Conservation (phyloP, 2,888 invertebrate genomes). For the Pristionchus arcanus region DNA sequence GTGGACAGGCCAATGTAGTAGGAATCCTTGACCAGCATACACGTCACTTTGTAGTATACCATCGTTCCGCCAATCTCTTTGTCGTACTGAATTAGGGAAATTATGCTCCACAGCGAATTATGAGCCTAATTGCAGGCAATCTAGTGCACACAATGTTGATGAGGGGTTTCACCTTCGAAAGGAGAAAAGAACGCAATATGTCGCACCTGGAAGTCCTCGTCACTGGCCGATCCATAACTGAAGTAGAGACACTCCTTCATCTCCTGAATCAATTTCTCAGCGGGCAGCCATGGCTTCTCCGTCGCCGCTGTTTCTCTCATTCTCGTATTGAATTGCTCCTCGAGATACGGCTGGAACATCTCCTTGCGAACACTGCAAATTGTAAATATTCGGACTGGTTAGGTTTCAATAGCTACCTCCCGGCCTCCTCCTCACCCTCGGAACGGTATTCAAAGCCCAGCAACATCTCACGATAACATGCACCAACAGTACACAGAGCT, state of each 20-base stretch:
- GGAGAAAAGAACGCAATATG: no score
- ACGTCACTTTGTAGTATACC: constrained; percentile 56
- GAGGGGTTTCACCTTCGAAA: neutral
- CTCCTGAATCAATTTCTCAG: neutral
- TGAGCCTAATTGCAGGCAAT: no score
- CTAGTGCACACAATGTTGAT: no score
- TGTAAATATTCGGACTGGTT: no score
- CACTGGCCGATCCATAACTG: constrained; percentile 33
- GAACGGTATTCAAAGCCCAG: no score
- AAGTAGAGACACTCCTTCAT: constrained; percentile 48
- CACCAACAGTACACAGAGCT: no score
- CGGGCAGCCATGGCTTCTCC: constrained; percentile 17
- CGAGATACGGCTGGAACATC: constrained; percentile 48
- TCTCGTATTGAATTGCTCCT: constrained; percentile 51
- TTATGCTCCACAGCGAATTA: neutral
- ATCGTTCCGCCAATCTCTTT: constrained; percentile 56
- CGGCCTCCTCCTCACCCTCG: no score
- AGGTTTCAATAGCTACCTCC: no score
- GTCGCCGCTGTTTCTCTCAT: constrained; percentile 34
- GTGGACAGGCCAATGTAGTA: constrained; percentile 57
- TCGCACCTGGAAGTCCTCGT: constrained; percentile 52
- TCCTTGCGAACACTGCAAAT: constrained; percentile 49
- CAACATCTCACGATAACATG: no score
- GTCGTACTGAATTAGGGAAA: constrained; percentile 46
- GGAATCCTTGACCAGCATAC: constrained; percentile 53